Evolutionary conservation across 2,888 invertebrate species (phyloP), one percentile per base, ranked within the genome.

Genomic region (Zaprionus bogoriensis): DNA sequence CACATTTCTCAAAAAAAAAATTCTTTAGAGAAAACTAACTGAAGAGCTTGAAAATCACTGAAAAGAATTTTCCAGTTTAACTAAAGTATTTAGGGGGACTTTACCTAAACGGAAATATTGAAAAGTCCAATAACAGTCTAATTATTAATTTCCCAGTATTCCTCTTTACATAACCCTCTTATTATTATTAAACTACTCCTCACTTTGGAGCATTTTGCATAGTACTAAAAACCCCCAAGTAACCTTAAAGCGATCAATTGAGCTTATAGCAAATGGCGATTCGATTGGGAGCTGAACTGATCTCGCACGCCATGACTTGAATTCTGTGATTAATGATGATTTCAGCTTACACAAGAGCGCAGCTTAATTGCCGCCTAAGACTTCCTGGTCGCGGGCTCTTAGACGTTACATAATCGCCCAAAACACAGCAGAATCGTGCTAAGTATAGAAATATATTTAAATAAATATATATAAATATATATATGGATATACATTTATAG

Each of bases 311-410:
- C 53, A 61, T 55, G 53, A 67, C 54, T 55, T 23, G 44, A 51
- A 30, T n/a, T 22, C 27, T 50, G 39, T 67, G 67, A 67, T 72
- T 72, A 72, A 72, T 72, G 57, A 54, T 66, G 45, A 66, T 72
- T 36, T 57, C n/a, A 6, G 39, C 27, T 72, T 67, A 72, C 64
- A 67, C 42, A 42, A 63, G 59, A 41, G 39, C 39, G 30, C 19
- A 22, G 25, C 19, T 39, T 42, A 57, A 71, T 67, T 67, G 17
- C n/a, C 20, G 17, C 12, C 5, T 10, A 7, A n/a, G 42, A 67
- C 59, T 71, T 71, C 71, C 71, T 72, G 67, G 59, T 72, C 25
- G 20, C 1, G 20, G 44, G 7, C 32, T 14, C 41, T 41, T 12
- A 20, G 17, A 9, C 17, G 63, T 71, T 71, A 55, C 71, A 67